phyloP scores from a whole-genome alignment of 2,113 vertebrate species.

The Bagarius yarrelli region DNA sequence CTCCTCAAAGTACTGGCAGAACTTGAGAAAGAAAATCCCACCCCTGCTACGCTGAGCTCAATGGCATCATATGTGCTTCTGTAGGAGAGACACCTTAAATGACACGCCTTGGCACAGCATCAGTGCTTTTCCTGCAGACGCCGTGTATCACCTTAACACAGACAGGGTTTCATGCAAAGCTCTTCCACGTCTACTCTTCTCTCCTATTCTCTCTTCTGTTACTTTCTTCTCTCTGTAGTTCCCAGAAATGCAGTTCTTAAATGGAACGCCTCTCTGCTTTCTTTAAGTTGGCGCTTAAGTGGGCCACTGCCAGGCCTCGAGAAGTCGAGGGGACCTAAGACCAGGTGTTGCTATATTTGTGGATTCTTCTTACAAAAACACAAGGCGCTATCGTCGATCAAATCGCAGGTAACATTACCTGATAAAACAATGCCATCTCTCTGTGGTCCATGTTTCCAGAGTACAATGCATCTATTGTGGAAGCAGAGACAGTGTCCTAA shows the following conservation, averaged over 20 bases:
- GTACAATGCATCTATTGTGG: constrained; percentile 67
- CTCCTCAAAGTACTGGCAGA: constrained; percentile 37
- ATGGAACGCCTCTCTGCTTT: constrained; percentile 60
- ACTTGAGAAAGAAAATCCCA: constrained; percentile 37
- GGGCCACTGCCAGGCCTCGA: constrained; percentile 53
- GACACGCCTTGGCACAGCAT: constrained; percentile 54
- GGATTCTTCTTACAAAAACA: constrained; percentile 67
- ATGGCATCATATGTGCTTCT: constrained; percentile 45
- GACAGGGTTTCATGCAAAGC: constrained; percentile 34
- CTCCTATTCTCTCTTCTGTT: constrained; percentile 34
- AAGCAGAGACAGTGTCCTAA: constrained; percentile 46
- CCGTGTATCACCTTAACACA: constrained; percentile 54
- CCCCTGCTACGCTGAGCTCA: constrained; percentile 42
- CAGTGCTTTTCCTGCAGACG: constrained; percentile 43
- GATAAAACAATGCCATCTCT: constrained; percentile 72
- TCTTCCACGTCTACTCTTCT: constrained; percentile 33
- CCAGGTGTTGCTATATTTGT: constrained; percentile 60
- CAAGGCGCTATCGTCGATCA: constrained; percentile 63
- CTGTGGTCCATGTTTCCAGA: constrained; percentile 56
- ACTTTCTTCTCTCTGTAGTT: constrained; percentile 43
- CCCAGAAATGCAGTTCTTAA: constrained; percentile 57
- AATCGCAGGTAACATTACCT: constrained; percentile 69
- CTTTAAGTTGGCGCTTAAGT: constrained; percentile 39
- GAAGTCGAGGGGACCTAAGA: constrained; percentile 61
- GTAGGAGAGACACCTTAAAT: constrained; percentile 51